phyloP scores from a whole-genome alignment of 2,113 vertebrate genomes.

The Triplophysa siluroides region DNA sequence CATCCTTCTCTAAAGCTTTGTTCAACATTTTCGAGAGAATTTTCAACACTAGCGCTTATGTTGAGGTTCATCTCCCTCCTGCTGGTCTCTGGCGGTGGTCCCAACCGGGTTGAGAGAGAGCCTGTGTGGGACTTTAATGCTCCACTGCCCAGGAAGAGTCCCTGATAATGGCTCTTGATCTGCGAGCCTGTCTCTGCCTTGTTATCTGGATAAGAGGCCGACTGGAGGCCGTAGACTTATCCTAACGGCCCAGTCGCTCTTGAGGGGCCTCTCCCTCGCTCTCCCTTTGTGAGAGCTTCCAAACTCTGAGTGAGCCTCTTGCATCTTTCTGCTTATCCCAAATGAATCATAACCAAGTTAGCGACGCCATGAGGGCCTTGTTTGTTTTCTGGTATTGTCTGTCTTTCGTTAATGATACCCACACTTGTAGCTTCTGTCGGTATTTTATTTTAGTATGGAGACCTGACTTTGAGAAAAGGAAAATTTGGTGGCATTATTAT shows the following conservation, averaged over 20 bases:
- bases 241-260: constrained; percentile 51
- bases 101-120: constrained; percentile 9
- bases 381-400: not conserved
- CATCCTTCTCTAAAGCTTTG: not conserved
- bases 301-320: not conserved
- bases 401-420: not conserved
- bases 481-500: constrained; percentile 13
- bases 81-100: constrained; percentile 35
- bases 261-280: constrained; percentile 24
- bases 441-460: not conserved
- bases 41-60: not conserved
- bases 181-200: constrained; percentile 51
- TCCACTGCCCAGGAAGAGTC: constrained; percentile 55
- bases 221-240: constrained; percentile 47
- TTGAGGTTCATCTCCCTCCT: constrained; percentile 29
- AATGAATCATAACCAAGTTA: not conserved
- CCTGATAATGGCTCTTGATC: constrained; percentile 60
- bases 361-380: not conserved
- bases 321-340: not conserved
- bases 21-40: not conserved
- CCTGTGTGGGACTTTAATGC: constrained; percentile 40
- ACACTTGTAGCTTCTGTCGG: not conserved
- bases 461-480: not conserved
- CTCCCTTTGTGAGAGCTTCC: constrained; percentile 7
- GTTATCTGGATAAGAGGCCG: constrained; percentile 53